These are phyloP conservation scores for Eupithecia abbreviata DNA, from an alignment of 2,888 invertebrate genomes.

Conservation along the genomic window DNA sequence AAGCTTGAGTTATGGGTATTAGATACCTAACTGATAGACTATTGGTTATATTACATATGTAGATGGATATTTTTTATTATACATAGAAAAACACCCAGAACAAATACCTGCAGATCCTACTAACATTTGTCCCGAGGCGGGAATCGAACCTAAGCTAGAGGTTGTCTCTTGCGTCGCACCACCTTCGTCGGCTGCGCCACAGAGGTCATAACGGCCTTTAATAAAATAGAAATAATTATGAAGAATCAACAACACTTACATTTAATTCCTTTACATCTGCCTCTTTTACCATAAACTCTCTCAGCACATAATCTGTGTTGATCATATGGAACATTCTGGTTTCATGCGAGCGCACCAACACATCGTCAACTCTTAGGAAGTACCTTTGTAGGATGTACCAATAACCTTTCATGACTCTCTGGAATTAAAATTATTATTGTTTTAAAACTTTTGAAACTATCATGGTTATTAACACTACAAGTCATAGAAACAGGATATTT, in stretches of 20 bases:
- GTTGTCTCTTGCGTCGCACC: not conserved
- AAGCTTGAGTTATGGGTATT: too few relatives aligned
- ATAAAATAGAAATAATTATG: not conserved
- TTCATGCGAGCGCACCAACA: conserved; percentile 93
- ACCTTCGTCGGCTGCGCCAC: not conserved
- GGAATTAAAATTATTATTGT: conserved; percentile 42
- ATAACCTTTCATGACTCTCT: conserved; percentile 98
- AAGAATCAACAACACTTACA: conserved; percentile 65
- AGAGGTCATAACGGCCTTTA: not conserved
- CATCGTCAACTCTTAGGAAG: conserved; percentile 97
- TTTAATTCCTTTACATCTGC: conserved; percentile 87
- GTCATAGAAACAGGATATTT: too few relatives aligned
- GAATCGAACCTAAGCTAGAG: not conserved
- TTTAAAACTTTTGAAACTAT: not conserved
- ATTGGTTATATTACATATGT: too few relatives aligned
- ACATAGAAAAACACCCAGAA: too few relatives aligned
- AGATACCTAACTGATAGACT: too few relatives aligned
- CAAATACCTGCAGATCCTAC: too few relatives aligned
- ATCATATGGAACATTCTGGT: conserved; percentile 93
- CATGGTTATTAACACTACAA: too few relatives aligned
- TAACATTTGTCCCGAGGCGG: not conserved
- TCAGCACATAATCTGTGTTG: conserved; percentile 89
- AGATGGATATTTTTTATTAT: too few relatives aligned
- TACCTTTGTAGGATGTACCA: conserved; percentile 95
- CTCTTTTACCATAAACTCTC: conserved; percentile 93